Percentiles rank a stretch among this genome's conserved stretches.
These are phyloP conservation scores for Blastobasis adustella DNA, from an alignment of 2,888 invertebrate genomes.

Conservation along the genomic window DNA sequence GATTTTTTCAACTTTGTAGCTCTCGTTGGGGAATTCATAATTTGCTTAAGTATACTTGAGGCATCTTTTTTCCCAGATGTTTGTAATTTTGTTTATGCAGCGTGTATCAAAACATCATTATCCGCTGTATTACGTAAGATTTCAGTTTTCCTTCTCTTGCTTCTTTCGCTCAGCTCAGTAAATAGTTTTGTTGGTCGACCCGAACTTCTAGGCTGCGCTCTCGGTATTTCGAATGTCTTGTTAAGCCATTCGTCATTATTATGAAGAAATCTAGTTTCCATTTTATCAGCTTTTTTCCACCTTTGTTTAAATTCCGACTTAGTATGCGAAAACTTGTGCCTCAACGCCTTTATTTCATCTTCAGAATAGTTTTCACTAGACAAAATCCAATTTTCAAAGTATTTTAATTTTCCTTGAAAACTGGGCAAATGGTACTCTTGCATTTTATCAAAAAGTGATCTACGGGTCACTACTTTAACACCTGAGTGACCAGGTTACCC, in stretches of 20 bases:
- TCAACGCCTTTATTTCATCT: too few species aligned
- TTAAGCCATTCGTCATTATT: background rate
- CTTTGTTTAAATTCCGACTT: background rate
- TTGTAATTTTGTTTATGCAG: background rate
- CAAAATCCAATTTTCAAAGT: constrained; percentile 2
- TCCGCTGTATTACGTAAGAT: too few species aligned
- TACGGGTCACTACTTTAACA: background rate
- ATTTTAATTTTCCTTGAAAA: constrained; percentile 1
- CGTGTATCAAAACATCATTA: too few species aligned
- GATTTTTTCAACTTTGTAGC: background rate
- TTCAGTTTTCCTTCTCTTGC: too few species aligned
- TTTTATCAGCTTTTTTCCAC: background rate
- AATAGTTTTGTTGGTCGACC: background rate
- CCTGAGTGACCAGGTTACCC: background rate
- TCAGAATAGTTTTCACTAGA: background rate
- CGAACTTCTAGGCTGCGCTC: background rate
- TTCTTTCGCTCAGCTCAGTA: background rate
- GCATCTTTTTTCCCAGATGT: background rate
- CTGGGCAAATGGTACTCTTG: background rate
- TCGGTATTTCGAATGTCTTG: constrained; percentile 1
- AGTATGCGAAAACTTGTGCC: background rate
- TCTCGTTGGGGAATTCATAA: background rate
- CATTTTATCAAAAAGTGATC: background rate
- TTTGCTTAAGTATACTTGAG: background rate
- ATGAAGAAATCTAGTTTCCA: background rate